Base-by-base conservation (phyloP, 2,888 invertebrate genomes). In the Beris morrisii region DNA sequence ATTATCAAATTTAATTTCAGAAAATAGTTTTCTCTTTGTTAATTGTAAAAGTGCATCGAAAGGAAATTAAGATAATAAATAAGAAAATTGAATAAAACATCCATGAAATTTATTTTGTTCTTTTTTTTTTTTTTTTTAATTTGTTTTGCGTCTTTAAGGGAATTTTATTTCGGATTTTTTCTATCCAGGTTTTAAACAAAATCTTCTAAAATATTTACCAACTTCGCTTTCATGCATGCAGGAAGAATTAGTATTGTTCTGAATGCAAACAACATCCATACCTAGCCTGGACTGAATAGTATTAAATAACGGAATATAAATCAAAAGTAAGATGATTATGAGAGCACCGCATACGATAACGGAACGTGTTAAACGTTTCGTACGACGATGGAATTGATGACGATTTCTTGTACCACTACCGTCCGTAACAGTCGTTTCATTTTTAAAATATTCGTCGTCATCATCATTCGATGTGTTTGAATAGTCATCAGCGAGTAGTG, bases 291-390 rank as follows among this genome's bases (percentile, higher is more conserved):
- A 73, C 44, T 75, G 75, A 5, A 75, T 72, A 72, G 74, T 74
- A 69, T 75, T 73, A 67, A 74, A 78, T 6, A 78, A 70, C 30
- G 76, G 75, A 69, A 79, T 72, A 70, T 77, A 77, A 28, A 76
- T 69, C 12, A 78, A 66, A 6, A 78, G 67, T n/a, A 77, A 67
- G 31, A 74, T 43, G 52, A 73, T 67, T 12, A 75, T 70, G 13
- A 75, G 66, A 38, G 74, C 48, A 31, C 75, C 67, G 4, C 70
- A 73, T 31, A 73, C 72, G 9, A 77, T 46, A 3, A 74, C 56
- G 44, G 71, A 69, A 1, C 74, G 75, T 28, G 70, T 72, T 7
- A 73, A 65, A 31, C 77, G 74, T 43, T 76, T 70, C 2, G 74
- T 66, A 12, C 74, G 74, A 44, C 78, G 73, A 22, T 75, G 13